Base-by-base conservation (phyloP, 2,888 invertebrate genomes). In the Sturmia bella region DNA sequence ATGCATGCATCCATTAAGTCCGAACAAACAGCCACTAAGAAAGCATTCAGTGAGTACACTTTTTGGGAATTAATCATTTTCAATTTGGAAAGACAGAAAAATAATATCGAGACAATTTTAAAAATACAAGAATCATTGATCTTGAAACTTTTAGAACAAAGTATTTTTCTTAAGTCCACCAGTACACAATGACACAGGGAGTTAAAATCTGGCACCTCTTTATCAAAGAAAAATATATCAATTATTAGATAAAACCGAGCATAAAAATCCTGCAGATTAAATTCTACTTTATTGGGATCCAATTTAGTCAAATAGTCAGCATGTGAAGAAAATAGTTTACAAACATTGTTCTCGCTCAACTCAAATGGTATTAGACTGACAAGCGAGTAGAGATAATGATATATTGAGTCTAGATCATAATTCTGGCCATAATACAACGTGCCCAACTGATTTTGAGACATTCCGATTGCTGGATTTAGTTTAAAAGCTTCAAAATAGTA, bases 361-460 rank as follows among this genome's bases (percentile, higher is more conserved):
- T 97, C 97, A 92, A 98, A 98, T 43, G 96, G 94, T 86, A 95
- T 93, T 81, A 93, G 92, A 89, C 96, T 96, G 83, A 93, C 93
- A 82, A 94, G 92, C 89, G 98, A 97, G 91, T 97, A 94, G 86
- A 98, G 94, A 88, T 98, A 98, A 90, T 96, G 95, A 90, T 97
- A 97, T 17, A 95, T 95, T 0, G 98, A 97, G 90, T 98, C 97
- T 80, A 98, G 92, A 87, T 95, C 95, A 89, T 95, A 95, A 90
- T 96, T 96, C 87, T 93, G 94, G 64, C 94, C 95, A 85, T 95
- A 94, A 80, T 95, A 95, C 66, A 99, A 91, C 17, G 97, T 98
- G 1, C 98, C 98, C 85, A 99, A 92, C 91, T 98, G 98, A 91
- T 99, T 98, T 89, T 97, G 96, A 1, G 98, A 97, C 95, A 97